Conservation (phyloP, 2,797 vertebrate genomes). For the Avahi laniger region DNA sequence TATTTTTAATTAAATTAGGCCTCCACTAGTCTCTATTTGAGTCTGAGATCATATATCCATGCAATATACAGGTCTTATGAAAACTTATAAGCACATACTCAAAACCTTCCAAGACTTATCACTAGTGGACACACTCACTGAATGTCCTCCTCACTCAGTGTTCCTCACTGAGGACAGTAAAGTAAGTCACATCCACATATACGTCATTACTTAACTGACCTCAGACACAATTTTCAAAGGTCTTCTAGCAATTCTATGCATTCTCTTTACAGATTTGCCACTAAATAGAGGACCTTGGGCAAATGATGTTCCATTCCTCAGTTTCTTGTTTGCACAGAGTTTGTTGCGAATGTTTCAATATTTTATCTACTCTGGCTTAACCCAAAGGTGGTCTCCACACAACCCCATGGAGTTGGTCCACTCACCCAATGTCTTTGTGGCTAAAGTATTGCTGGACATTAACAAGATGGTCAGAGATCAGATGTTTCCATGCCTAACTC, state of each 20-base stretch:
- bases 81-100: not conserved
- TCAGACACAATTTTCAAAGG: conserved; percentile 11
- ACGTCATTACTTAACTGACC: not conserved
- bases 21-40: not conserved
- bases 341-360: not conserved
- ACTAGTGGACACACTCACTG: not conserved
- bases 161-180: not conserved
- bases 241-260: not conserved
- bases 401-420: not conserved
- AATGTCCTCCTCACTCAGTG: not conserved
- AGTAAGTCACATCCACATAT: not conserved
- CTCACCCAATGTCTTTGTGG: not conserved
- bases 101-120: not conserved
- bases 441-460: not conserved
- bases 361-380: not conserved
- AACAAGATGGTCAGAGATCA: not conserved
- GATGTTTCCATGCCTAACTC: conserved; percentile 25
- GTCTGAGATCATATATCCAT: not conserved
- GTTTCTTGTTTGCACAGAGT: conserved; percentile 5
- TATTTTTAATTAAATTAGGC: conserved; percentile 37
- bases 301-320: not conserved
- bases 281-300: not conserved
- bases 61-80: not conserved
- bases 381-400: not conserved
- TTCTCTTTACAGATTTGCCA: conserved; percentile 37